Evolutionary conservation across 2,113 vertebrate species (phyloP).

Genomic region (Pollimyrus isidori): DNA sequence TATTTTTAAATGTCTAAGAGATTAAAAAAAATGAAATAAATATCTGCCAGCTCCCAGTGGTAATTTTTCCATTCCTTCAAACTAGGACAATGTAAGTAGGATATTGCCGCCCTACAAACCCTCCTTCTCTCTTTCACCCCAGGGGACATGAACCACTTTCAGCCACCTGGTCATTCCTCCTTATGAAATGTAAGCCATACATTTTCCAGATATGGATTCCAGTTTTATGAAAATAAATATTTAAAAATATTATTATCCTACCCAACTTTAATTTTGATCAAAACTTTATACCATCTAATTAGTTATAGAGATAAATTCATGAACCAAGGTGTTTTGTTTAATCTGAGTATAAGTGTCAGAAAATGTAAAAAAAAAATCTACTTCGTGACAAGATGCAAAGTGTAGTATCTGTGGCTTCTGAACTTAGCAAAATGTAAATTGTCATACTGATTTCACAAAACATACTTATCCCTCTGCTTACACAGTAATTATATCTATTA

Average conservation of each 20-base stretch:
- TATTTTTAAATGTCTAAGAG: constrained; percentile 22
- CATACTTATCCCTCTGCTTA: not conserved
- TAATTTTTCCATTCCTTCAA: constrained; percentile 31
- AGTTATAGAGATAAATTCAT: not conserved
- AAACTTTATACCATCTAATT: not conserved
- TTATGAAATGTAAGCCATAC: constrained; percentile 24
- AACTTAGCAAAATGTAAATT: not conserved
- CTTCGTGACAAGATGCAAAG: not conserved
- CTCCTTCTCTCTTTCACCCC: not conserved
- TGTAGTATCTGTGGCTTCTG: not conserved
- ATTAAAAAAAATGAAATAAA: constrained; percentile 15
- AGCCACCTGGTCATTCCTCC: constrained; percentile 53
- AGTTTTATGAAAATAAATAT: constrained; percentile 5
- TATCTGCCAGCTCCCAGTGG: constrained; percentile 23
- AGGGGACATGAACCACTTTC: constrained; percentile 43
- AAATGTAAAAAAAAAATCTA: not conserved
- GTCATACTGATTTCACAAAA: not conserved
- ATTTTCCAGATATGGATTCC: not conserved
- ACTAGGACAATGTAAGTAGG: constrained; percentile 25
- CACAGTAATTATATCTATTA: not conserved
- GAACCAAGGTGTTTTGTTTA: not conserved
- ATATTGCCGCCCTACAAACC: constrained; percentile 30
- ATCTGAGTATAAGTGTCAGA: not conserved
- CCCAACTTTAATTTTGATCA: not conserved
- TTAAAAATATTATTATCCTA: not conserved